Conservation (phyloP, 2,888 invertebrate genomes). For the Spodoptera picta region DNA sequence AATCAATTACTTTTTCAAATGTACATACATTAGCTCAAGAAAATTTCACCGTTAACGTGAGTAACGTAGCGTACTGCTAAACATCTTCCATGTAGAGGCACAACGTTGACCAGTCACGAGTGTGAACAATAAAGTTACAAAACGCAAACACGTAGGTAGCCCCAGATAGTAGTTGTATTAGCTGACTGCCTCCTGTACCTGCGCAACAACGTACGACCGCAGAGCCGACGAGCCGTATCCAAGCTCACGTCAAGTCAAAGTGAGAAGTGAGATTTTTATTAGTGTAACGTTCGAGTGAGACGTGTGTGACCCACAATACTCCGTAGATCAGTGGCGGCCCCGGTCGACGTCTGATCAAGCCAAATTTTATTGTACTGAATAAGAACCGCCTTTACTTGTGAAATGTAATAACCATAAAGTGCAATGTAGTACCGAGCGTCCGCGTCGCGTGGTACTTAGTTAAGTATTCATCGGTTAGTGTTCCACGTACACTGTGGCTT, state of each 20-base stretch:
- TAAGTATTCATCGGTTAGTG: constrained; percentile 83
- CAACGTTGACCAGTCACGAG: constrained; percentile 51
- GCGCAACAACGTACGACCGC: constrained; percentile 48
- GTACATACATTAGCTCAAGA: constrained; percentile 74
- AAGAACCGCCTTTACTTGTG: constrained; percentile 84
- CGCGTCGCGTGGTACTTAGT: constrained; percentile 81
- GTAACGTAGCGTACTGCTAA: constrained; percentile 54
- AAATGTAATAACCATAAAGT: constrained; percentile 78
- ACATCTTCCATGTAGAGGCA: constrained; percentile 63
- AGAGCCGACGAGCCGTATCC: constrained; percentile 49
- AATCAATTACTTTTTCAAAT: constrained; percentile 73
- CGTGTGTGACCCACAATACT: constrained; percentile 74
- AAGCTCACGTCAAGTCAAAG: constrained; percentile 70
- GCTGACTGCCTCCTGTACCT: constrained; percentile 73
- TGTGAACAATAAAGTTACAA: constrained; percentile 43
- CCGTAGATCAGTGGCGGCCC: constrained; percentile 80
- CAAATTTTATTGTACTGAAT: constrained; percentile 86
- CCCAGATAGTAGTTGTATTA: constrained; percentile 62
- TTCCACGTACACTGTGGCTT: constrained; percentile 86
- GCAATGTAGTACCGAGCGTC: constrained; percentile 80
- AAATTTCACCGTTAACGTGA: constrained; percentile 57
- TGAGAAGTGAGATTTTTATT: constrained; percentile 79
- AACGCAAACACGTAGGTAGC: constrained; percentile 59
- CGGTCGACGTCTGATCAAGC: constrained; percentile 81
- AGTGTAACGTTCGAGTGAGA: constrained; percentile 67